Evolutionary conservation across 2,888 invertebrate species (phyloP).

Genomic region (Bruchidius siliquastri): DNA sequence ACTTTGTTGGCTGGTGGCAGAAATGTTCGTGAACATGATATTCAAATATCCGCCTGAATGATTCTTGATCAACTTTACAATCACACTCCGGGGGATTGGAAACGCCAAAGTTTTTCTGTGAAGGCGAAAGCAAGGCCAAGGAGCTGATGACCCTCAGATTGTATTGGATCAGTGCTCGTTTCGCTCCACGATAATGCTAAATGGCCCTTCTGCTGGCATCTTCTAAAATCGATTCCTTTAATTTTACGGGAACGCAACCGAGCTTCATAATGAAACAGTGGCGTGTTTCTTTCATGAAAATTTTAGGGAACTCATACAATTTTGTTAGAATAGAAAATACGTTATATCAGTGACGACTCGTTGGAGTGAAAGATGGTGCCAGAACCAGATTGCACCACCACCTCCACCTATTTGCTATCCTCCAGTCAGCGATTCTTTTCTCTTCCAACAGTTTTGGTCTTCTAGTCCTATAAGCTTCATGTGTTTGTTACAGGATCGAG

Average conservation of each 20-base stretch:
- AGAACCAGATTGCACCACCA: no score
- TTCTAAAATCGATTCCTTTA: neutral
- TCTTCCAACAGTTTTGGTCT: no score
- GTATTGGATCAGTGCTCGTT: neutral
- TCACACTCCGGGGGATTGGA: neutral
- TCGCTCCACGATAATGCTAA: neutral
- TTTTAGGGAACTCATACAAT: neutral
- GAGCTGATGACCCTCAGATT: neutral
- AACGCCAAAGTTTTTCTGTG: neutral
- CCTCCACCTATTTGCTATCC: no score
- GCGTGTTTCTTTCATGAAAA: neutral
- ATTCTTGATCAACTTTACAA: neutral
- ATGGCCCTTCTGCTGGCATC: neutral
- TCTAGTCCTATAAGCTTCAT: no score
- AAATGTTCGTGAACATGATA: neutral
- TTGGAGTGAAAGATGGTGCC: no score
- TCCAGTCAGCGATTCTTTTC: no score
- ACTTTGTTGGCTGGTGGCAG: neutral
- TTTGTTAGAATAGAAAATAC: no score
- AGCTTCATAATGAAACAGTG: neutral
- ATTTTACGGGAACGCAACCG: neutral
- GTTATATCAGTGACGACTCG: no score
- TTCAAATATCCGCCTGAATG: neutral
- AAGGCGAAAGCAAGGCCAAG: neutral
- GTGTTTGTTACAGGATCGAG: no score